Conservation (phyloP, 2,797 vertebrate genomes). For the Molossus alvarezi region DNA sequence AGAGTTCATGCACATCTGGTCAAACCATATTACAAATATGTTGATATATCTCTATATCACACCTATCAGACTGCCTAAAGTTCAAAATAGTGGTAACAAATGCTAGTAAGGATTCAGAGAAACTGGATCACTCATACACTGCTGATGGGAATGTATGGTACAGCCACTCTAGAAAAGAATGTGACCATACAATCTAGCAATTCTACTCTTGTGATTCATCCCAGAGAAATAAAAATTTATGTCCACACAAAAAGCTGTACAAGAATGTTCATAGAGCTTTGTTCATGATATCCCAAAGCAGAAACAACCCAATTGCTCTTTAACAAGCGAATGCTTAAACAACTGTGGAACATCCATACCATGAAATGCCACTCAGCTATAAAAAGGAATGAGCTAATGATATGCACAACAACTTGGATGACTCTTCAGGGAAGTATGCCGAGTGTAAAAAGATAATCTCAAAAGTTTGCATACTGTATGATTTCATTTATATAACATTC, state of each 20-base stretch:
- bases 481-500: conserved; percentile 57
- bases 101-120: background rate
- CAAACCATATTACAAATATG: conserved; percentile 1
- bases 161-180: background rate
- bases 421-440: conserved; percentile 27
- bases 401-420: conserved; percentile 31
- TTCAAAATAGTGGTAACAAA: conserved; percentile 32
- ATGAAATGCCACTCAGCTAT: conserved; percentile 23
- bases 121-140: background rate
- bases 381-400: conserved; percentile 29
- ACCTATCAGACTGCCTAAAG: background rate
- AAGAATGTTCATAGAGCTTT: background rate
- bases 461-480: conserved; percentile 22
- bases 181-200: background rate
- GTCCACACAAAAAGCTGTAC: background rate
- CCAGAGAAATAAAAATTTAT: conserved; percentile 34
- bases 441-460: conserved; percentile 34
- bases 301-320: conserved; percentile 21
- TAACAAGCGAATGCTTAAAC: background rate
- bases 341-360: background rate
- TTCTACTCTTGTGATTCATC: conserved; percentile 23
- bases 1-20: background rate
- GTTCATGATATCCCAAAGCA: background rate
- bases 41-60: background rate
- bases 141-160: background rate